Conservation (phyloP, 1,140 invertebrate species). For the Zaprionus tsacasi region DNA sequence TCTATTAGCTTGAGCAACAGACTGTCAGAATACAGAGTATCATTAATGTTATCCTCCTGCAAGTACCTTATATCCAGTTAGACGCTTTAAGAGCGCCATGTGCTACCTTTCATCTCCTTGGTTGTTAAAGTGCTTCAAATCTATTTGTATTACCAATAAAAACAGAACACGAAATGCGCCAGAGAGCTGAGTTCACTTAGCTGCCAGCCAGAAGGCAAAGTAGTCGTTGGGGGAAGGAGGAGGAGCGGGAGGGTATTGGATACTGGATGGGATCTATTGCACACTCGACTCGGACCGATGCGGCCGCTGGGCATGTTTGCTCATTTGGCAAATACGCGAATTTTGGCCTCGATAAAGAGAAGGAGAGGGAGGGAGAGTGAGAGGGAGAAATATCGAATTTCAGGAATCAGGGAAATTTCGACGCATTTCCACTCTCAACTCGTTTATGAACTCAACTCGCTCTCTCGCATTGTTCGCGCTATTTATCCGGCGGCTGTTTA, state of each 20-base stretch:
- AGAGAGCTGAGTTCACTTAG: slow-evolving; percentile 15
- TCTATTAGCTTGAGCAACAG: no score
- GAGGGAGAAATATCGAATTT: slow-evolving; percentile 34
- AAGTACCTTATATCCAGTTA: not conserved
- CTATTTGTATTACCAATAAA: slow-evolving; percentile 6
- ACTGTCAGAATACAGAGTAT: no score
- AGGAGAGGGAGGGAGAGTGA: not conserved
- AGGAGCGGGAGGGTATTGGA: not conserved
- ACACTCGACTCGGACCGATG: not conserved
- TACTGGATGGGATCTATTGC: not conserved
- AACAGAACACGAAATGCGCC: slow-evolving; percentile 10
- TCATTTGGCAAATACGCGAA: slow-evolving; percentile 47
- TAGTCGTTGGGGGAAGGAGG: not conserved
- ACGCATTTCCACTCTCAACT: slow-evolving; percentile 18
- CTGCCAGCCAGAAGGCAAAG: not conserved
- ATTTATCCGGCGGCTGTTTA: slow-evolving; percentile 24
- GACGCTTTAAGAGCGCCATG: not conserved
- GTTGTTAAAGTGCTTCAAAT: slow-evolving; percentile 28
- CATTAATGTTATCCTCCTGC: no score
- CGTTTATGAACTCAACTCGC: slow-evolving; percentile 45
- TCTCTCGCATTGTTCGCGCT: not conserved
- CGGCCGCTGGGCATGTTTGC: slow-evolving; percentile 25
- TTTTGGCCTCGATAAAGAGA: slow-evolving; percentile 13
- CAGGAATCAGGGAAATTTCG: slow-evolving; percentile 2
- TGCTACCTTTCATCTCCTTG: slow-evolving; percentile 10